These are phyloP conservation scores for Lucinisca nassula DNA, from an alignment of 2,888 invertebrate genomes.

Conservation along the genomic window DNA sequence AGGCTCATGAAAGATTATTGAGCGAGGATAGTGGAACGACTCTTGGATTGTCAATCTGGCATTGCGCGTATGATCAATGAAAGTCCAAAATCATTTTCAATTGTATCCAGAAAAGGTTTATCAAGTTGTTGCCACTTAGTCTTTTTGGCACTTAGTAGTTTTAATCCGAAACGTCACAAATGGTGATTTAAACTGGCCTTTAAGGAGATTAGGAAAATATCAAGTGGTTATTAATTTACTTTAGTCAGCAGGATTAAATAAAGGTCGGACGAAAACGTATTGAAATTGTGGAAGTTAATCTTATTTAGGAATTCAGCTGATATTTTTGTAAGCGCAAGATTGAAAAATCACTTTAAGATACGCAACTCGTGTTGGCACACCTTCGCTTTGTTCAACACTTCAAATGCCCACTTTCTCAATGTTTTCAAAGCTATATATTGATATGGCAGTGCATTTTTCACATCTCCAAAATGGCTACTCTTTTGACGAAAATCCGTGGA, in stretches of 20 bases:
- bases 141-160: not conserved
- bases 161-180: slow-evolving; percentile 27
- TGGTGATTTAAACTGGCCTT: slow-evolving; percentile 50
- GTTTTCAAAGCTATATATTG: too few relatives aligned
- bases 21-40: too few relatives aligned
- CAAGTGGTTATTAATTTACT: slow-evolving; percentile 41
- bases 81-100: not conserved
- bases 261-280: slow-evolving; percentile 34
- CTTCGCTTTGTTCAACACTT: too few relatives aligned
- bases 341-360: not conserved
- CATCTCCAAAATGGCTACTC: too few relatives aligned
- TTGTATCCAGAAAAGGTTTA: not conserved
- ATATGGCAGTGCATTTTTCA: too few relatives aligned
- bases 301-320: not conserved
- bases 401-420: too few relatives aligned
- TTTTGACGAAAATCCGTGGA: too few relatives aligned
- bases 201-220: slow-evolving; percentile 52
- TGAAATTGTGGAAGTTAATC: not conserved
- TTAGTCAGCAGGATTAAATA: slow-evolving; percentile 22
- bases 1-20: too few relatives aligned
- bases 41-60: too few relatives aligned
- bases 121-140: not conserved
- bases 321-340: not conserved
- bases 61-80: too few relatives aligned
- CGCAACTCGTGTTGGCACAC: not conserved